Percentiles rank a stretch among this genome's conserved stretches.
These are phyloP conservation scores for Ia io DNA, from an alignment of 2,113 vertebrate species.

Conservation along the genomic window DNA sequence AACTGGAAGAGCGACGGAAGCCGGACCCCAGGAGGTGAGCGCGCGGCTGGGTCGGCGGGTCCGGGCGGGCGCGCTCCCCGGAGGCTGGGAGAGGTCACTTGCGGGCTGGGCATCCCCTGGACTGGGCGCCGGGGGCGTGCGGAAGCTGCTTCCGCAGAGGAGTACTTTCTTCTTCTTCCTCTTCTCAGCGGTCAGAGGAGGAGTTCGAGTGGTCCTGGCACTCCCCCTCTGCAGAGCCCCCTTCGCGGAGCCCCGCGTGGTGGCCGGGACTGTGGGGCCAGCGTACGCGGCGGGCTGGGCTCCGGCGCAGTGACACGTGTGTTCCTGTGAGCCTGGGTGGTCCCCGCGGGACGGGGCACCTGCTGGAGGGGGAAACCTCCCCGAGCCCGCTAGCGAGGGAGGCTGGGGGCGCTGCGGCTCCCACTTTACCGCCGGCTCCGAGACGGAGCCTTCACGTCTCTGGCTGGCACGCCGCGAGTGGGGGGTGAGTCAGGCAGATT, in stretches of 20 bases:
- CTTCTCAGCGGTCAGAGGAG: neutral
- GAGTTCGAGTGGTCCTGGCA: neutral
- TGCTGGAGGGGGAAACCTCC: neutral
- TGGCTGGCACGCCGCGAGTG: constrained; percentile 30
- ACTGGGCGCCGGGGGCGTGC: neutral
- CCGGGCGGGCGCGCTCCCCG: neutral
- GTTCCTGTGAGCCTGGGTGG: constrained; percentile 24
- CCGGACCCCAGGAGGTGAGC: constrained; percentile 82
- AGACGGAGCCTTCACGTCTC: neutral
- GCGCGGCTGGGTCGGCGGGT: neutral
- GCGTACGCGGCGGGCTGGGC: neutral
- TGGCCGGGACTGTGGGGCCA: neutral
- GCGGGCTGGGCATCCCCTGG: constrained; percentile 45
- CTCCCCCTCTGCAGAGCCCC: neutral
- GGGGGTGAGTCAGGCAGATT: constrained; percentile 69
- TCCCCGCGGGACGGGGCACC: constrained; percentile 9
- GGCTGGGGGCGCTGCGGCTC: neutral
- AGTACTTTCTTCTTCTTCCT: neutral
- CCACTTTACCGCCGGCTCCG: neutral
- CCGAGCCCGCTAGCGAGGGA: neutral
- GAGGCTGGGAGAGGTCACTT: constrained; percentile 2
- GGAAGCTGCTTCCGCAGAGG: neutral
- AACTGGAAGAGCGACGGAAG: constrained; percentile 83
- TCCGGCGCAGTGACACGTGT: constrained; percentile 49
- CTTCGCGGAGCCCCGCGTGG: neutral